Evolutionary conservation across 2,797 vertebrate genomes (phyloP).

Genomic region (Crocodylus rhombifer): DNA sequence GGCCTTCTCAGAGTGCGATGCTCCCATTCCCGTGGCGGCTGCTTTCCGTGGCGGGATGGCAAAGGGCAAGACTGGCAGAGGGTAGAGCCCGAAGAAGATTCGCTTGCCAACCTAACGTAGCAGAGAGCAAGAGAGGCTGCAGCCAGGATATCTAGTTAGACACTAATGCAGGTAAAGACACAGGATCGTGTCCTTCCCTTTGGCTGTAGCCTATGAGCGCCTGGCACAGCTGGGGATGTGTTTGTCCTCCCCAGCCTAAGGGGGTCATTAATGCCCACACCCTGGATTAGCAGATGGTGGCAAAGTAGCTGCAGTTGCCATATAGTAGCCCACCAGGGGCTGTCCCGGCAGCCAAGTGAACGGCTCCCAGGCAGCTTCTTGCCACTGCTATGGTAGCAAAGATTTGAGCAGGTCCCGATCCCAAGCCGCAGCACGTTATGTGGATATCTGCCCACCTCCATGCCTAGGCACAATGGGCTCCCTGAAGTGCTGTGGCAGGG

Average conservation of each 20-base stretch:
- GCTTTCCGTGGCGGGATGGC: not conserved
- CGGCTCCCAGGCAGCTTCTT: too few relatives aligned
- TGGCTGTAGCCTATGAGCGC: not conserved
- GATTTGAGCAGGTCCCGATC: too few relatives aligned
- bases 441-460: too few relatives aligned
- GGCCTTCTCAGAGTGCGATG: fast-evolving
- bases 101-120: fast-evolving
- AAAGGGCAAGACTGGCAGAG: not conserved
- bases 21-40: fast-evolving
- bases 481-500: not conserved
- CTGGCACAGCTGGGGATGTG: not conserved
- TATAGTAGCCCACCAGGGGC: not conserved
- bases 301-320: not conserved
- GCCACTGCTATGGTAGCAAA: too few relatives aligned
- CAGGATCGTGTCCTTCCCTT: not conserved
- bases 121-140: not conserved
- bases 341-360: not conserved
- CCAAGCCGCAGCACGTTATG: too few relatives aligned
- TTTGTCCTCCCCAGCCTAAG: not conserved
- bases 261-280: not conserved
- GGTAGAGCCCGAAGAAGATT: not conserved
- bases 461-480: not conserved
- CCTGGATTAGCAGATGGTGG: too few relatives aligned
- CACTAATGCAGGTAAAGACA: not conserved
- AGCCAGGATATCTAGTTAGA: not conserved